Percentiles rank a stretch among this genome's conserved stretches.
These are phyloP conservation scores for Sepiola atlantica DNA, from an alignment of 2,888 invertebrate species.

Conservation along the genomic window DNA sequence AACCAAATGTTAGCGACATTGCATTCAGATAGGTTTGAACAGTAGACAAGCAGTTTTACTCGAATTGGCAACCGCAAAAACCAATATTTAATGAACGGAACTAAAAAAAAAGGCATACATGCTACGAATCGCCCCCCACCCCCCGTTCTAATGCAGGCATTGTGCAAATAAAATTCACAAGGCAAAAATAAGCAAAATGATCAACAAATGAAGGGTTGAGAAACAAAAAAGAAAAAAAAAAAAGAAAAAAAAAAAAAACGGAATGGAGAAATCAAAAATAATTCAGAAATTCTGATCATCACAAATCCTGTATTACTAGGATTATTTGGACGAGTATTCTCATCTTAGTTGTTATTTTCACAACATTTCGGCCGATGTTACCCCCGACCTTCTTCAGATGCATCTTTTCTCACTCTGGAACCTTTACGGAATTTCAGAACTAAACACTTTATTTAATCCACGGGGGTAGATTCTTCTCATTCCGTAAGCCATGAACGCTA, in stretches of 20 bases:
- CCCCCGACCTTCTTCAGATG: too few relatives aligned
- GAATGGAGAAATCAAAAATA: too few relatives aligned
- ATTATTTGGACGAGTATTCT: too few relatives aligned
- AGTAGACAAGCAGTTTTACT: not conserved
- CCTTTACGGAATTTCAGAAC: too few relatives aligned
- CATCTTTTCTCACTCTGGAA: too few relatives aligned
- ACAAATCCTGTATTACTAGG: too few relatives aligned
- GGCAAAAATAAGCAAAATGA: not conserved
- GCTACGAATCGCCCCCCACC: not conserved
- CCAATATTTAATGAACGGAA: not conserved
- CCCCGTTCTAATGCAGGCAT: not conserved
- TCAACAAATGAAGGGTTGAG: not conserved
- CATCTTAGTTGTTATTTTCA: too few relatives aligned
- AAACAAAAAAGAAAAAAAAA: not conserved
- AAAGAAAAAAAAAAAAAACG: not conserved
- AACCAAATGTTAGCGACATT: not conserved
- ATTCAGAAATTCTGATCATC: too few relatives aligned
- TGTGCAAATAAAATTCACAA: conserved; percentile 5
- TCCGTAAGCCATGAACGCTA: too few relatives aligned
- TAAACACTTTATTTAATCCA: too few relatives aligned
- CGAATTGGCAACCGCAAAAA: not conserved
- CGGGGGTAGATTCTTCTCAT: too few relatives aligned
- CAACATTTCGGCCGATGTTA: too few relatives aligned
- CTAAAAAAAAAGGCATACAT: not conserved
- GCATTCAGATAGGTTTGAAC: not conserved